phyloP scores from a whole-genome alignment of 2,113 vertebrate species.

The Anguilla rostrata region DNA sequence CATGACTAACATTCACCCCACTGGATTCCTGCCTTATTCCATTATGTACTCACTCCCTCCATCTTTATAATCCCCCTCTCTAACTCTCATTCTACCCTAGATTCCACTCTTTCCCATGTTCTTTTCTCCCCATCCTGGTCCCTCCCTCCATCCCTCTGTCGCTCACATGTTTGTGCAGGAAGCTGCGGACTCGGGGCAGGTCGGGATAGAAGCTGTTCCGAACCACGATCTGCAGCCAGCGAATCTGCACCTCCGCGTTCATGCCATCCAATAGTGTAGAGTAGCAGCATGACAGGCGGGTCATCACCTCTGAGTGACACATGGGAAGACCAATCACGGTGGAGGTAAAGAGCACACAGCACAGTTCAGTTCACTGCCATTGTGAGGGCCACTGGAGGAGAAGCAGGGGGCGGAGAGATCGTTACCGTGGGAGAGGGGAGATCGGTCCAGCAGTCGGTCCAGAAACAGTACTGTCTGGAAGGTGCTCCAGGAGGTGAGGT shows the following conservation, averaged over 20 bases:
- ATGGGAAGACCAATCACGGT: neutral
- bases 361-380: neutral
- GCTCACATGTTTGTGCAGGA: slow-evolving; percentile 91
- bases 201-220: slow-evolving; percentile 88
- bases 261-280: slow-evolving; percentile 85
- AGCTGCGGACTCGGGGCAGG: slow-evolving; percentile 84
- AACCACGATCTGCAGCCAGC: slow-evolving; percentile 93
- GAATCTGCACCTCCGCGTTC: slow-evolving; percentile 93
- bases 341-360: neutral
- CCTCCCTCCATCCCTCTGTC: neutral
- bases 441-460: slow-evolving; percentile 87
- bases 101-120: neutral
- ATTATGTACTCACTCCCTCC: neutral
- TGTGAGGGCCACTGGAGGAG: neutral
- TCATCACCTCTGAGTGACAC: slow-evolving; percentile 79
- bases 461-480: slow-evolving; percentile 95
- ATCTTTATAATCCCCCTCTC: neutral
- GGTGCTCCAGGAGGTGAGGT: slow-evolving; percentile 90
- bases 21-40: neutral
- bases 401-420: neutral
- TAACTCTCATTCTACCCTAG: neutral
- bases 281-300: slow-evolving; percentile 80
- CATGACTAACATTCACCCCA: neutral
- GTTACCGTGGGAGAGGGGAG: slow-evolving; percentile 80
- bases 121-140: neutral